Percentiles rank a stretch among this genome's conserved stretches.
phyloP scores from a whole-genome alignment of 2,113 vertebrate genomes.

The Poecile atricapillus region DNA sequence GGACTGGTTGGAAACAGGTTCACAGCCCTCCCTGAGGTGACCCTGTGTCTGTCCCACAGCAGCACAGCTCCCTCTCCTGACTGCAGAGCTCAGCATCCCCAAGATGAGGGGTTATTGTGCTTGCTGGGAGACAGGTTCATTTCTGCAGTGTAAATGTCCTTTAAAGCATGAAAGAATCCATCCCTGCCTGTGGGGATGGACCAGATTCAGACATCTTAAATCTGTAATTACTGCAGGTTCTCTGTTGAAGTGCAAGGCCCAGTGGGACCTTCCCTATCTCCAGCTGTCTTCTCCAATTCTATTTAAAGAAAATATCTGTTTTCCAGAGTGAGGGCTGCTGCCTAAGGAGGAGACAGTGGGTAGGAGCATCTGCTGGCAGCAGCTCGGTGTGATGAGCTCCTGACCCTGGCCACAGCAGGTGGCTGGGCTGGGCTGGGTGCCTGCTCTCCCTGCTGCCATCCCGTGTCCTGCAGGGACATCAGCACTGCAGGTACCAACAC shows the following conservation, averaged over 20 bases:
- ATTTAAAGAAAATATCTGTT: not conserved
- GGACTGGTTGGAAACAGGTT: not conserved
- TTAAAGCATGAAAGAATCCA: accelerated
- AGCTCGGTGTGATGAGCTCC: accelerated
- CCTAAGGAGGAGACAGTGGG: accelerated
- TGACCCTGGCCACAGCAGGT: accelerated
- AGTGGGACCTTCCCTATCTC: not conserved
- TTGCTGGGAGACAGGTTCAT: accelerated
- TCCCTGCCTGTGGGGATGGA: not conserved
- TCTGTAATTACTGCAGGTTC: not conserved
- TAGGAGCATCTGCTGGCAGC: not conserved
- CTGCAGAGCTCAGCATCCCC: not conserved
- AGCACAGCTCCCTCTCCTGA: constrained; percentile 43
- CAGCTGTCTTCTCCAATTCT: not conserved
- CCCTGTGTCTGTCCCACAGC: accelerated
- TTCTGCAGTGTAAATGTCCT: not conserved
- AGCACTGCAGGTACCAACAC: accelerated
- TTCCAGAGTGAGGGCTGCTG: not conserved
- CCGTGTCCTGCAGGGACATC: not conserved
- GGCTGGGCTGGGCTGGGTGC: not conserved
- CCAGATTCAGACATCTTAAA: not conserved
- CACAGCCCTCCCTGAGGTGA: not conserved
- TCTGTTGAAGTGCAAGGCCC: not conserved
- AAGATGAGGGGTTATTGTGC: accelerated
- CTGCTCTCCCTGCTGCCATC: not conserved